phyloP scores from a whole-genome alignment of 2,888 invertebrate genomes.

The Octonoba sinensis region DNA sequence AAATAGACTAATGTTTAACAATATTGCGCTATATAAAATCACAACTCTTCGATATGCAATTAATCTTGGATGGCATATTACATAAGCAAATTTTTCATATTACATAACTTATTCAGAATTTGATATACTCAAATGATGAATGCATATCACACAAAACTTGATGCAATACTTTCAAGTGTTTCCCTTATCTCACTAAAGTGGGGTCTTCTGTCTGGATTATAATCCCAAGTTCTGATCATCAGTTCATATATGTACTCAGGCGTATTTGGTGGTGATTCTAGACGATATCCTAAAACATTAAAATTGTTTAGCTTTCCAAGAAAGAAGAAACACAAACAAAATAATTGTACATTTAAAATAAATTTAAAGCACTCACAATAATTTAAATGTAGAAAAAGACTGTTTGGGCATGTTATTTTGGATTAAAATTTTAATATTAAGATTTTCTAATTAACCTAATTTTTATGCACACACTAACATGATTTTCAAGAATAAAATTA shows the following conservation, averaged over 20 bases:
- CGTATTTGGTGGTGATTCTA: conserved; percentile 91
- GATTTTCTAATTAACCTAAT: no score
- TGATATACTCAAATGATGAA: conserved; percentile 2
- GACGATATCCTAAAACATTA: conserved; percentile 82
- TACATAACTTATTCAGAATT: neutral
- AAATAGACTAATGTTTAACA: no score
- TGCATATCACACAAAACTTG: conserved; percentile 25
- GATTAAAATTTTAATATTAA: no score
- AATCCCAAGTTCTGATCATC: conserved; percentile 95
- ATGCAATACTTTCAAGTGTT: conserved; percentile 59
- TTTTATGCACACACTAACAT: no score
- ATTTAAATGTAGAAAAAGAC: no score
- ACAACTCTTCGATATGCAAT: no score
- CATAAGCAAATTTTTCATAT: no score
- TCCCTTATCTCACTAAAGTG: conserved; percentile 86
- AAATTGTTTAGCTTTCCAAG: neutral
- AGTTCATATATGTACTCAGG: conserved; percentile 90
- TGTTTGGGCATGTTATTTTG: no score
- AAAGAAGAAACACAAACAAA: neutral
- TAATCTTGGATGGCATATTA: no score
- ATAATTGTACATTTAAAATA: neutral
- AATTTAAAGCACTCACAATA: neutral
- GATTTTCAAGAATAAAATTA: no score
- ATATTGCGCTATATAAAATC: no score
- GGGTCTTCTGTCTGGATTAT: conserved; percentile 89